Base-by-base conservation (phyloP, 35 echinoderm and acorn worm species). In the Lytechinus variegatus region DNA sequence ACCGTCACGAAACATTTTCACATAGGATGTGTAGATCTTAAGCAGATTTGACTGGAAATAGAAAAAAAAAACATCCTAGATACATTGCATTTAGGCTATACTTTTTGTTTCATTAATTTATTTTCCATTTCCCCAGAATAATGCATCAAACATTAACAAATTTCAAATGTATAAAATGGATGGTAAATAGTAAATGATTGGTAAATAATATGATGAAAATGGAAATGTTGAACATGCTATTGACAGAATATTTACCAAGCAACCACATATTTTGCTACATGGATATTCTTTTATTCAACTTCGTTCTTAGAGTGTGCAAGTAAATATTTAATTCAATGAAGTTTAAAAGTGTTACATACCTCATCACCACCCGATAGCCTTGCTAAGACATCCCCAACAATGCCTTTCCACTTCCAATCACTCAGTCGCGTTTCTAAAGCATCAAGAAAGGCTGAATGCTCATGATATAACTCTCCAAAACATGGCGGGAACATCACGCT, bases 361-460 rank as follows among this genome's bases (percentile, higher is more conserved):
- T 89, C 91, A 53, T 92, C 89, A 16, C 33, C 29, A 13, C 95
- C 95, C 4, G 95, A 89, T 24, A 96, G 58, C 91, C 91, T 96
- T 52, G 95, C 87, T 53, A 96, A 52, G 27, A 96, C 61, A 71
- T 96, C 95, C 6, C 95, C 95, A 16, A 92, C 56, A 33, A 96
- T 96, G 89, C 95, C 89, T 54, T 96, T 89, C 95, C 95, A 96
- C 54, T 92, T 92, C 28, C 54, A n/a, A 29, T 96, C 95, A 66
- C 60, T 91, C 27, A 96, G 95, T 13, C 95, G 58, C 3, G 89
- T 92, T 52, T 96, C 95, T 21, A 96, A 56, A 3, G 95, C 95
- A 52, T 72, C 55, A 56, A 96, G 52, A 27, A 96, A 86, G 6
- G 60, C 57, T 24, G 87, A 96, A 44, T 96, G 95, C 57, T 91